A percentile compares a stretch with the other conserved stretches of the same genome.
phyloP scores from a whole-genome alignment of 1,140 invertebrate species.

The Zaprionus ghesquierei region DNA sequence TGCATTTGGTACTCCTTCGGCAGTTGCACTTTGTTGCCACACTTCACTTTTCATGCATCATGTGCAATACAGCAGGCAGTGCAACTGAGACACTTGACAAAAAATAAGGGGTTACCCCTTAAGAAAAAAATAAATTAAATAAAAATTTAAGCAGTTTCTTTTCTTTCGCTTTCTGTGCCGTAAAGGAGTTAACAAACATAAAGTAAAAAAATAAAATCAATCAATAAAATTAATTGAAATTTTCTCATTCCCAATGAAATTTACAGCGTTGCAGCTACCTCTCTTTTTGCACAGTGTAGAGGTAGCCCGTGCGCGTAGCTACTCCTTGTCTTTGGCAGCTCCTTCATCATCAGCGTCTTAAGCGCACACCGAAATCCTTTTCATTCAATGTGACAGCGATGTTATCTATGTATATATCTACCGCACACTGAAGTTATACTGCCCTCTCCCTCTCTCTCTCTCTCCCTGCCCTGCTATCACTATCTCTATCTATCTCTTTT shows the following conservation, averaged over 20 bases:
- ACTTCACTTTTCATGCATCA: constrained; percentile 51
- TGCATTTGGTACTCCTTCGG: background rate
- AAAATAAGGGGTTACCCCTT: background rate
- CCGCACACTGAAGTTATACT: background rate
- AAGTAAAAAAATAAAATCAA: too few relatives aligned
- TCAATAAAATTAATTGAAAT: too few relatives aligned
- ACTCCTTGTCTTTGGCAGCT: constrained; percentile 5
- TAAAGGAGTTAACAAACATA: too few relatives aligned
- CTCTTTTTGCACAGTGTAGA: background rate
- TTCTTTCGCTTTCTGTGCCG: too few relatives aligned
- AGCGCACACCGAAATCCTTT: constrained; percentile 56
- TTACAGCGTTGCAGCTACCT: background rate
- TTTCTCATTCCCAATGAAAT: too few relatives aligned
- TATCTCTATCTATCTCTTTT: background rate
- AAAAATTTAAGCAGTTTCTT: too few relatives aligned
- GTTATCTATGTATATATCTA: constrained; percentile 67
- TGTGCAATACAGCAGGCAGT: constrained; percentile 21
- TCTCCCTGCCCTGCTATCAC: background rate
- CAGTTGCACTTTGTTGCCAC: constrained; percentile 50
- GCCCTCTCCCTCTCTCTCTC: background rate
- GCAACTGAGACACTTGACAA: background rate
- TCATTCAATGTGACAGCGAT: constrained; percentile 56
- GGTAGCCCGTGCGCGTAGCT: too few relatives aligned
- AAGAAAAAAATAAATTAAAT: background rate
- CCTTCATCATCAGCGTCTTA: constrained; percentile 36